Percentiles rank a stretch among this genome's conserved stretches.
These are phyloP conservation scores for Trachops cirrhosus DNA, from an alignment of 2,797 vertebrate species.

Conservation along the genomic window DNA sequence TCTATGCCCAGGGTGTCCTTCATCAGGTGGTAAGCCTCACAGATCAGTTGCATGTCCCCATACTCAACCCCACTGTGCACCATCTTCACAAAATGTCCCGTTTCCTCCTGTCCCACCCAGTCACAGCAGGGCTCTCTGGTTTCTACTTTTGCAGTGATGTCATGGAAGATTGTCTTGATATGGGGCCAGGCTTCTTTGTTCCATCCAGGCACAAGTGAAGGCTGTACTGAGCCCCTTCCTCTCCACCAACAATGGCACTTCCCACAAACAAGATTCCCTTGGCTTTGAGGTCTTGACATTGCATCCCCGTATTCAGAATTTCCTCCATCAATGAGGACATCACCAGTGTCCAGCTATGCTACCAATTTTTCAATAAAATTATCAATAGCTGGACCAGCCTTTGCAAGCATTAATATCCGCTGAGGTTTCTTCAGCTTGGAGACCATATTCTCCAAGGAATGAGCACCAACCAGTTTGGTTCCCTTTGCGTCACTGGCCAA, in stretches of 20 bases:
- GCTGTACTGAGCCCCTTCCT: conserved; percentile 95
- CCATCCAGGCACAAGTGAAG: conserved; percentile 97
- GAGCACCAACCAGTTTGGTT: conserved; percentile 94
- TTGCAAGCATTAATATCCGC: conserved; percentile 92
- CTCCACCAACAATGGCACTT: conserved; percentile 95
- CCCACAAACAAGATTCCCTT: conserved; percentile 95
- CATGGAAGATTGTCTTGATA: conserved; percentile 97
- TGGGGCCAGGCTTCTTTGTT: conserved; percentile 96
- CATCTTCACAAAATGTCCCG: conserved; percentile 98
- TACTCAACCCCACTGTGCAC: conserved; percentile 99
- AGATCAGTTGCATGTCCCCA: conserved; percentile 99
- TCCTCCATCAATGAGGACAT: conserved; percentile 97
- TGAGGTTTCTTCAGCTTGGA: conserved; percentile 94
- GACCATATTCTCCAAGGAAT: conserved; percentile 96
- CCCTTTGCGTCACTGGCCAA: conserved; percentile 82
- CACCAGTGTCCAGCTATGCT: conserved; percentile 91
- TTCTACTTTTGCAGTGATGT: conserved; percentile 96
- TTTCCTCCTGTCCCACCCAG: conserved; percentile 98
- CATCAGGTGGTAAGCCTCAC: conserved; percentile 92
- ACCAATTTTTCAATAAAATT: conserved; percentile 96
- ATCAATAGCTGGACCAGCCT: conserved; percentile 95
- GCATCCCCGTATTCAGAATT: conserved; percentile 98
- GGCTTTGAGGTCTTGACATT: conserved; percentile 90
- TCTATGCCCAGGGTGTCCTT: conserved; percentile 91
- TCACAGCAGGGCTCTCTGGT: conserved; percentile 97